Evolutionary conservation across 2,113 vertebrate genomes (phyloP), one percentile per base, ranked within the genome.

Genomic region (Dendrocopos noguchii): DNA sequence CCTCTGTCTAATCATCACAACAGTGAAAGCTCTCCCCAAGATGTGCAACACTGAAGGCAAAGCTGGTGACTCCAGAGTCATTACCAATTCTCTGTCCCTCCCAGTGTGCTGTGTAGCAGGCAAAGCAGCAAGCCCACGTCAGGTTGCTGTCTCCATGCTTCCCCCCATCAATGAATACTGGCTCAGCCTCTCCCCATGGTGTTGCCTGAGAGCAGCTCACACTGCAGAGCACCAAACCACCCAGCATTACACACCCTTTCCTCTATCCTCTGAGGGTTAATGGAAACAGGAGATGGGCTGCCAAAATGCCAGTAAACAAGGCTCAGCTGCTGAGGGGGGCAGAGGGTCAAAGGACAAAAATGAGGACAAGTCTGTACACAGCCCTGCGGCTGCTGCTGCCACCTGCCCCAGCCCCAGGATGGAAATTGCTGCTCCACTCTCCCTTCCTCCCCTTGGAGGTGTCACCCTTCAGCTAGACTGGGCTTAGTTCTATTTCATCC

Each of bases 261-360:
- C 63, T 20, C 20, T 36, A 56, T 91, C 91, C 57, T 94, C n/a
- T 0, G 39, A 76, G 77, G 82, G 80, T 79, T 80, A 92, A 91
- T 88, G 87, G 91, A 94, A 96, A 94, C 72, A 71, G 57, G 66
- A 93, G 94, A 91, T 86, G 90, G 39, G 39, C 68, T 82, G 68
- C 63, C 2, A 13, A 95, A 80, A 84, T 90, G 61, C 75, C 60
- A 14, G 84, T 88, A 94, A 93, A 92, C 56, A 79, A 79, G 89
- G 53, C 90, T 65, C n/a, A 75, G 92, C 67, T 85, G 66, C 87
- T 65, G 60, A 12, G 29, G 61, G 59, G 55, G 56, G 65, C 28
- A 76, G 65, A 76, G 47, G 91, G 80, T 88, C 88, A 93, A 96
- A 95, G 95, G 95, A 95, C 93, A 95, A 84, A 94, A 94, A 93